phyloP scores from a whole-genome alignment of 2,888 invertebrate species.

The Digitonthophagus gazella region DNA sequence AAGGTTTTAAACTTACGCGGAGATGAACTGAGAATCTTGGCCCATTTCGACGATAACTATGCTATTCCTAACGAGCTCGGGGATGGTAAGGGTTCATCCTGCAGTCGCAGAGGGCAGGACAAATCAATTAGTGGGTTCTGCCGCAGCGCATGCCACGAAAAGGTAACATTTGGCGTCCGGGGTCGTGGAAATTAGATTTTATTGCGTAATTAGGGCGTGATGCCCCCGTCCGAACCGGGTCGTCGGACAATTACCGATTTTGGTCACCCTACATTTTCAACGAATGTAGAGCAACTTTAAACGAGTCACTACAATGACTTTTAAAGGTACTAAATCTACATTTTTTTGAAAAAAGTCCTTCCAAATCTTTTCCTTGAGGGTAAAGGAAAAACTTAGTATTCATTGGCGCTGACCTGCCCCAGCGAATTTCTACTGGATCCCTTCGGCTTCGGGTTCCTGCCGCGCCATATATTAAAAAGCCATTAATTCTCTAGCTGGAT shows the following conservation, averaged over 20 bases:
- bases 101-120: background rate
- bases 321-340: no score
- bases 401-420: background rate
- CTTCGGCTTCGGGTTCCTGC: background rate
- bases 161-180: background rate
- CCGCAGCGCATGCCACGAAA: background rate
- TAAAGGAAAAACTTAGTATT: background rate
- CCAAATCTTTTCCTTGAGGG: background rate
- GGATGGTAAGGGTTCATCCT: background rate
- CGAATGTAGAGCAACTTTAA: no score
- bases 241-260: background rate
- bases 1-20: background rate
- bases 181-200: background rate
- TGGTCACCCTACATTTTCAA: no score
- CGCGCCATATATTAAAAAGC: constrained; percentile 11
- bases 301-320: no score
- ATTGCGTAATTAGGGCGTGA: background rate
- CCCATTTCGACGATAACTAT: background rate
- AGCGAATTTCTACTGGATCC: background rate
- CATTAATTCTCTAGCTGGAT: constrained; percentile 13
- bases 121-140: background rate
- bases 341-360: background rate
- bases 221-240: background rate
- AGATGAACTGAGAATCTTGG: background rate
- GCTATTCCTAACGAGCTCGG: background rate